Evolutionary conservation across 92 coral and sea anemone species (phyloP), one percentile per base, ranked within the genome.

Genomic region (Isaurus tuberculatus): DNA sequence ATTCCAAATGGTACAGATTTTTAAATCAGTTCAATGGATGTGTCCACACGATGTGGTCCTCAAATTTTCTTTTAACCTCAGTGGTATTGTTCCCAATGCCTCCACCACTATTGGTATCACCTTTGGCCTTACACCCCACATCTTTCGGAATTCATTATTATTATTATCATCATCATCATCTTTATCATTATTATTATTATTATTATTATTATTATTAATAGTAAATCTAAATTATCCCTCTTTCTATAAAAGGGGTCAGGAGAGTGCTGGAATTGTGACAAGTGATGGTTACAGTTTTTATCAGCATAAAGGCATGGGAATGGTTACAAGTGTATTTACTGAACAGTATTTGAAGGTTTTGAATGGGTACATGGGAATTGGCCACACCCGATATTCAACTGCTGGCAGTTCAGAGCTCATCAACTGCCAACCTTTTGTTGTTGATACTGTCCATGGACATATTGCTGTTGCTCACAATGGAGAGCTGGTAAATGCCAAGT

Each of bases 391-490:
- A 5, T 95, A 95, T 91, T 95, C 98, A 3, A 95, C 98, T 1
- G 93, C 97, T 34, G 98, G 98, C 1, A 77, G 90, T 17, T 95
- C 98, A 13, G 95, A 94, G 49, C 93, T 95, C 0, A 87, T 92
- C 55, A 95, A 95, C 90, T 95, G 98, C 70, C 98, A 95, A 57
- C 98, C 98, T 5, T 95, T 95, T 88, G 98, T 95, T 2, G 98
- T 95, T 4, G 98, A 95, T 83, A 95, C 98, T 31, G 85, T 92
- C n/a, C 94, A 93, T 70, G 92, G 98, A 15, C 92, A 92, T 81
- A 95, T 95, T 72, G 98, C 98, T 1, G 98, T 95, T 0, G 98
- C 98, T 22, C 98, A 95, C 55, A 95, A 95, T 85, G 98, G 98
- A 10, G 98, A 95, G 65, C 93, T 95, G 10, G 95, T 91, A 9